A percentile compares a stretch with the other conserved stretches of the same genome.
Conservation (phyloP, 1,140 invertebrate species). For the Macrobrachium nipponense region DNA sequence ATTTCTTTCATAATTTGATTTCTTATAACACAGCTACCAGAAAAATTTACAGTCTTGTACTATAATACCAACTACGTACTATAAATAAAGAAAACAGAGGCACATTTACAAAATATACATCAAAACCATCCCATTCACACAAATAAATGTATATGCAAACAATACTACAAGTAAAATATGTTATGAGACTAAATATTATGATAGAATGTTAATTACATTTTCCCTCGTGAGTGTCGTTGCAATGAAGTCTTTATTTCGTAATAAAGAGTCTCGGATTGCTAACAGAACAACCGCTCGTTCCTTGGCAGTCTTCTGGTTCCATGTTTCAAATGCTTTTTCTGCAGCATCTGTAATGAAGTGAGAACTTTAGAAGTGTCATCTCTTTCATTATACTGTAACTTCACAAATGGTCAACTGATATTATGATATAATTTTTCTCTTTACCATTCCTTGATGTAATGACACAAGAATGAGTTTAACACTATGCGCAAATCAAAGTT, state of each 20-base stretch:
- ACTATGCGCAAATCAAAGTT: not conserved
- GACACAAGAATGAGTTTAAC: too few species aligned
- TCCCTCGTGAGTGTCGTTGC: constrained; percentile 47
- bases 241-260: constrained; percentile 40
- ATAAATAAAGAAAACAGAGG: too few species aligned
- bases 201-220: constrained; percentile 21
- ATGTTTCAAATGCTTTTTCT: constrained; percentile 80
- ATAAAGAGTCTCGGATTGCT: constrained; percentile 30
- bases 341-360: constrained; percentile 72
- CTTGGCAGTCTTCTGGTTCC: constrained; percentile 83
- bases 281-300: constrained; percentile 70
- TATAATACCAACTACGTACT: too few species aligned
- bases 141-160: not conserved
- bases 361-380: too few species aligned
- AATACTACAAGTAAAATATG: not conserved
- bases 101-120: too few species aligned
- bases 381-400: not conserved
- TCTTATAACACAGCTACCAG: too few species aligned
- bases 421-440: too few species aligned
- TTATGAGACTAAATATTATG: not conserved
- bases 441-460: not conserved
- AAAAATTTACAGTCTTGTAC: too few species aligned
- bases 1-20: too few species aligned
- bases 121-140: too few species aligned
- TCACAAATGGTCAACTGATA: not conserved